Percentiles rank a stretch among this genome's conserved stretches.
Evolutionary conservation across 2,888 invertebrate genomes (phyloP).

Genomic region (Drosophila engyochracea): DNA sequence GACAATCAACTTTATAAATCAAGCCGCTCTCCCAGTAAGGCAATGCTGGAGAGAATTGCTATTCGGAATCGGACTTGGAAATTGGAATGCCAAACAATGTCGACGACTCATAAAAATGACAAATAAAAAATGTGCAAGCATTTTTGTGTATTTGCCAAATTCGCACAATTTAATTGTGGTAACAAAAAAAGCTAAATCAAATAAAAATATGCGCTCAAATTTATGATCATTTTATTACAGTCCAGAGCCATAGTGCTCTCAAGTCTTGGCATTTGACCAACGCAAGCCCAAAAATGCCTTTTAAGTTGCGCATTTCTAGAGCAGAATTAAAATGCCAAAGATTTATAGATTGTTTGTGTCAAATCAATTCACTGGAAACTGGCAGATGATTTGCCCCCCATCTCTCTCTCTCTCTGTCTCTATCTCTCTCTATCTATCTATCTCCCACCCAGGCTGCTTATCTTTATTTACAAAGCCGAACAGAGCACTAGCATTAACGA

Average conservation of each 20-base stretch:
- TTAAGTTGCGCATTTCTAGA: conserved; percentile 44
- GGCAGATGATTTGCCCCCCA: conserved; percentile 12
- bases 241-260: conserved; percentile 25
- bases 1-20: conserved; percentile 74
- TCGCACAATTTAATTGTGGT: conserved; percentile 77
- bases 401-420: neutral
- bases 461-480: conserved; percentile 18
- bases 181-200: conserved; percentile 36
- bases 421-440: neutral
- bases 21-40: conserved; percentile 50
- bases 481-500: conserved; percentile 58
- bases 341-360: conserved; percentile 57
- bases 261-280: conserved; percentile 64
- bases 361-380: conserved; percentile 39
- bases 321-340: conserved; percentile 35
- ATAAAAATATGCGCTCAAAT: conserved; percentile 43
- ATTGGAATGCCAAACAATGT: conserved; percentile 31
- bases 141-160: conserved; percentile 78
- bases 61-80: conserved; percentile 26
- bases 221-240: conserved; percentile 74
- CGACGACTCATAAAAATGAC: conserved; percentile 73
- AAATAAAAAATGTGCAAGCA: conserved; percentile 74
- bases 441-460: neutral
- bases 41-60: conserved; percentile 27
- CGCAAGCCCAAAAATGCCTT: conserved; percentile 32